Conservation (phyloP, 2,113 vertebrate genomes). For the Megaleporinus macrocephalus region DNA sequence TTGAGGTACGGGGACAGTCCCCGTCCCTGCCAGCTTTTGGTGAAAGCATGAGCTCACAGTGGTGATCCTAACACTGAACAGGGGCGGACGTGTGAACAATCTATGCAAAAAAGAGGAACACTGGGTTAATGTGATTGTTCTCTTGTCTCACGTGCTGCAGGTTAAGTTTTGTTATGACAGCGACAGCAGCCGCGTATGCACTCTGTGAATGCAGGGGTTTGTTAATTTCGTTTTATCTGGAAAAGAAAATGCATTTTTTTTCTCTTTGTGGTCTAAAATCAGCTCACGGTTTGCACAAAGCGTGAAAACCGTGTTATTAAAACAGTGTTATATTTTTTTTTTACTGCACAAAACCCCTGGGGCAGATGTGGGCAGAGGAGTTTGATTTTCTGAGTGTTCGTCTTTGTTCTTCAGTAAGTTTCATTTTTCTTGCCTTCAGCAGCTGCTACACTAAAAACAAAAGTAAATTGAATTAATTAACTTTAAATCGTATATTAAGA, state of each 20-base stretch:
- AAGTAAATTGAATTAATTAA: no score
- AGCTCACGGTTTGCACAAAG: neutral
- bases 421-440: constrained; percentile 1
- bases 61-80: neutral
- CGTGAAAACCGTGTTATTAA: no score
- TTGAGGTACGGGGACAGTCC: neutral
- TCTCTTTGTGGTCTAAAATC: constrained; percentile 22
- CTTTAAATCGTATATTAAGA: no score
- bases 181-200: neutral
- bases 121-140: no score
- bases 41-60: no score
- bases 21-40: neutral
- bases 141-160: neutral
- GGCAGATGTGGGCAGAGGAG: no score
- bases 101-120: neutral
- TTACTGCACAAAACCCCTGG: neutral
- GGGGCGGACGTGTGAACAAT: neutral
- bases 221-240: constrained; percentile 29
- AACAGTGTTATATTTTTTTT: no score
- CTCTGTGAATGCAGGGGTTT: constrained; percentile 4
- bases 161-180: constrained; percentile 24
- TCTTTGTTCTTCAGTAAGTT: neutral
- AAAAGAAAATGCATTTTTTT: neutral
- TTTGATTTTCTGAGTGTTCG: neutral
- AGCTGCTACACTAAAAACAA: no score